A percentile compares a stretch with the other conserved stretches of the same genome.
phyloP scores from a whole-genome alignment of 2,113 vertebrate species.

The Notothenia rossii region DNA sequence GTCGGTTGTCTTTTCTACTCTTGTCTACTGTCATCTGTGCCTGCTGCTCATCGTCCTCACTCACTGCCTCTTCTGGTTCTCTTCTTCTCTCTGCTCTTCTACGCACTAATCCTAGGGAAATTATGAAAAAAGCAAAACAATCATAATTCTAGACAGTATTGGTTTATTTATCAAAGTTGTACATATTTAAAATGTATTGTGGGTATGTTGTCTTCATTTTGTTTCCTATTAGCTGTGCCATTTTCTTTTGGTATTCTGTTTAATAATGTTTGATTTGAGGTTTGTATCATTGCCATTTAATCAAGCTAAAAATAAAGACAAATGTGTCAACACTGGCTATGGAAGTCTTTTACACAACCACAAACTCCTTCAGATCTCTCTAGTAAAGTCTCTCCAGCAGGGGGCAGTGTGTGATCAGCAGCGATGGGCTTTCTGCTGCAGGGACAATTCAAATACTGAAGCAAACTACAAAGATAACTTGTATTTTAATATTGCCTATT shows the following conservation, averaged over 20 bases:
- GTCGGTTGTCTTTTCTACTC: slow-evolving; percentile 22
- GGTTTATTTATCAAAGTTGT: slow-evolving; percentile 97
- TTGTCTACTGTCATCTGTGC: slow-evolving; percentile 26
- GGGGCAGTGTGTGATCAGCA: slow-evolving; percentile 53
- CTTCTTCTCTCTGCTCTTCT: slow-evolving; percentile 21
- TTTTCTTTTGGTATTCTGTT: slow-evolving; percentile 74
- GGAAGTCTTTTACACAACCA: not conserved
- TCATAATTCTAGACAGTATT: slow-evolving; percentile 86
- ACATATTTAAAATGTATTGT: slow-evolving; percentile 93
- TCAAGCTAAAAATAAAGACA: slow-evolving; percentile 78
- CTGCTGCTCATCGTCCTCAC: slow-evolving; percentile 28
- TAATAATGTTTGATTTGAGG: slow-evolving; percentile 74
- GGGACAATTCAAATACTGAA: not conserved
- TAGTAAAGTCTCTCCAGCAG: slow-evolving; percentile 45
- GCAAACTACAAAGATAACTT: not conserved
- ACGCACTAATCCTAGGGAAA: slow-evolving; percentile 47
- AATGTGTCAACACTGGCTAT: slow-evolving; percentile 36
- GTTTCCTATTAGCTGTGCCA: slow-evolving; percentile 81
- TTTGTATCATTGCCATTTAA: slow-evolving; percentile 82
- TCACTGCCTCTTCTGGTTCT: slow-evolving; percentile 17
- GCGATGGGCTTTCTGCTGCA: not conserved
- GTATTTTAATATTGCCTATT: not conserved
- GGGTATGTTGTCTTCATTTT: slow-evolving; percentile 87
- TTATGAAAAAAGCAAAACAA: slow-evolving; percentile 64
- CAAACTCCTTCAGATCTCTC: too few species aligned